These are phyloP conservation scores for Grus americana DNA, from an alignment of 2,113 vertebrate genomes.

Conservation along the genomic window DNA sequence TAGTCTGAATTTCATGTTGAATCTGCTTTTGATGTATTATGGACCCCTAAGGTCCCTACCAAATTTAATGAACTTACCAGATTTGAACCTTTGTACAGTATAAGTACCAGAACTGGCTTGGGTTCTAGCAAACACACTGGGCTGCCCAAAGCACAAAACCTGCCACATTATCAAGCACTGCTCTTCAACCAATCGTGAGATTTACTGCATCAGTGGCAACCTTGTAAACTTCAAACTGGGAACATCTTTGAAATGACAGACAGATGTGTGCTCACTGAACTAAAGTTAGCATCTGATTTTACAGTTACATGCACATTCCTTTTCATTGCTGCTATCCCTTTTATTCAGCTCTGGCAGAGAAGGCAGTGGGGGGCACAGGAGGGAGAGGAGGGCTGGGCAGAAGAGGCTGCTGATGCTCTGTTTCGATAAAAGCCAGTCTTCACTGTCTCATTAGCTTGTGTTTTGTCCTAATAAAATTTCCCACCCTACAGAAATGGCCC, in stretches of 20 bases:
- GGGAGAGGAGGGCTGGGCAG: neutral
- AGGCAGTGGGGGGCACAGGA: neutral
- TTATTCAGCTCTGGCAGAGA: neutral
- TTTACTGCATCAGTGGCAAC: neutral
- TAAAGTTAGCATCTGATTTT: neutral
- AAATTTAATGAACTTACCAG: neutral
- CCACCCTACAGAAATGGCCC: neutral
- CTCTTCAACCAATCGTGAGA: neutral
- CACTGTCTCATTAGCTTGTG: neutral
- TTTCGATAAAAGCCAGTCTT: neutral
- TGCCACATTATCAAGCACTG: neutral
- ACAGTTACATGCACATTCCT: neutral
- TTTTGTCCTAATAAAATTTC: neutral
- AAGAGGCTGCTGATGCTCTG: neutral
- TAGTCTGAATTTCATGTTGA: neutral
- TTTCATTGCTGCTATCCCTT: neutral
- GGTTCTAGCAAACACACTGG: fast-evolving
- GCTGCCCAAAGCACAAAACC: neutral
- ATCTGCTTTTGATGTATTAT: neutral
- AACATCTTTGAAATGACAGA: neutral
- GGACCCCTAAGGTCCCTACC: neutral
- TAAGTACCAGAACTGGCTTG: neutral
- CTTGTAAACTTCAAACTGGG: neutral
- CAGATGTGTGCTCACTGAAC: neutral
- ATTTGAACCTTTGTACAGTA: neutral